These are phyloP conservation scores for Loriculus beryllinus DNA, from an alignment of 2,797 vertebrate species.

Conservation along the genomic window DNA sequence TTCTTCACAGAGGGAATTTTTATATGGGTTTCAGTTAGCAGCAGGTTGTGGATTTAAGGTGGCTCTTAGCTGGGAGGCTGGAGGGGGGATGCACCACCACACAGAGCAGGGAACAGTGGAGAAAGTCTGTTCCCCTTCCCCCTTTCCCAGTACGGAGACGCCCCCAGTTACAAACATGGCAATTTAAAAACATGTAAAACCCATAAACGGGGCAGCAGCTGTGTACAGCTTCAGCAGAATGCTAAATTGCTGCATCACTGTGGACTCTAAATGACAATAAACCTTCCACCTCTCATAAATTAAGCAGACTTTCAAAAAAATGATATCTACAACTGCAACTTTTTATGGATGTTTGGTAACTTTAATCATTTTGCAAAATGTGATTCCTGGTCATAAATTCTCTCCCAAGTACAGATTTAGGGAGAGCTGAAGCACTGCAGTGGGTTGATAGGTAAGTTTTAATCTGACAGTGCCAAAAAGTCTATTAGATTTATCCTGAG, in stretches of 20 bases:
- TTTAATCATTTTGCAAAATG: slow-evolving; percentile 84
- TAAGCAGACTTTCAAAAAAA: slow-evolving; percentile 79
- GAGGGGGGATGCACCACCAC: background rate
- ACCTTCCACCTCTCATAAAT: slow-evolving; percentile 83
- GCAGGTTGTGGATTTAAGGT: background rate
- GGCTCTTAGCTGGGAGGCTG: background rate
- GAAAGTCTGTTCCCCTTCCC: background rate
- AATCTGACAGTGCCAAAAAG: slow-evolving; percentile 79
- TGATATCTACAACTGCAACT: slow-evolving; percentile 75
- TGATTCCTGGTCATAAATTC: slow-evolving; percentile 79
- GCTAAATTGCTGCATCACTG: slow-evolving; percentile 73
- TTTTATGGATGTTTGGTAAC: slow-evolving; percentile 84
- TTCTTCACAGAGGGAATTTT: background rate
- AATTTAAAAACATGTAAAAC: slow-evolving; percentile 78
- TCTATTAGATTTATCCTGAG: slow-evolving; percentile 78
- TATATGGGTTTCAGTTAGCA: background rate
- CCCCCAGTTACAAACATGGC: slow-evolving; percentile 58
- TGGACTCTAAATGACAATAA: slow-evolving; percentile 79
- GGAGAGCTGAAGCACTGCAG: slow-evolving; percentile 78
- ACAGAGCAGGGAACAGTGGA: background rate
- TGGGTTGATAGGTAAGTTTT: slow-evolving; percentile 81
- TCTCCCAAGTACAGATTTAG: slow-evolving; percentile 79
- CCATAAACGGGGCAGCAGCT: slow-evolving; percentile 71
- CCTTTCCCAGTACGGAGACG: background rate
- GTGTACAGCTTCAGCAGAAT: slow-evolving; percentile 63